A percentile compares a stretch with the other conserved stretches of the same genome.
phyloP scores from a whole-genome alignment of 2,888 invertebrate species.

The Phlogophora meticulosa region DNA sequence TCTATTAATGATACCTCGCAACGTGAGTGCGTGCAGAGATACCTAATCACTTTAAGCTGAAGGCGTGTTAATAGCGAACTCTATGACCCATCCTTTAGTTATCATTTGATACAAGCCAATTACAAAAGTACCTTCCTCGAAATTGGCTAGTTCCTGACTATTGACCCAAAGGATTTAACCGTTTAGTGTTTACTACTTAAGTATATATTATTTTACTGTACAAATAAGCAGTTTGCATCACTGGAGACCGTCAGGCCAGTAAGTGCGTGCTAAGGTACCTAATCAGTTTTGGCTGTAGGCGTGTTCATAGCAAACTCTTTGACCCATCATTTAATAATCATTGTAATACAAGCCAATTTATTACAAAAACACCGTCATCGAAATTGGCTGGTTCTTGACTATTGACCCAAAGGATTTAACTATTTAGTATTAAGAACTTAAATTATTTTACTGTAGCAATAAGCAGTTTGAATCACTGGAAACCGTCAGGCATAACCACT shows the following conservation, averaged over 20 bases:
- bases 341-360: conserved; percentile 8
- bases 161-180: conserved; percentile 21
- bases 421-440: conserved; percentile 8
- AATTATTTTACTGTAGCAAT: conserved; percentile 16
- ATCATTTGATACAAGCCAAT: conserved; percentile 10
- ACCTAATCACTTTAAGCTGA: not conserved
- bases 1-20: not conserved
- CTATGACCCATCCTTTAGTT: conserved; percentile 21
- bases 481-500: conserved; percentile 7
- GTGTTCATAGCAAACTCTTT: conserved; percentile 14
- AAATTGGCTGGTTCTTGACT: conserved; percentile 38
- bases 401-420: conserved; percentile 22
- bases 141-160: conserved; percentile 36
- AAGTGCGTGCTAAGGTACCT: not conserved
- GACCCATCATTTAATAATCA: conserved; percentile 23
- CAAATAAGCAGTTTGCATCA: conserved; percentile 27
- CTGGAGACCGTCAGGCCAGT: conserved; percentile 1
- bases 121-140: conserved; percentile 8
- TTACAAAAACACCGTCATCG: conserved; percentile 9
- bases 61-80: conserved; percentile 12
- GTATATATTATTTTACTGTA: conserved; percentile 6
- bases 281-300: not conserved
- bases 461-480: conserved; percentile 17
- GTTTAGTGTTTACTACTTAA: conserved; percentile 12
- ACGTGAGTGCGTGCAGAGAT: not conserved